A percentile compares a stretch with the other conserved stretches of the same genome.
These are phyloP conservation scores for Enteromius radiatus DNA, from an alignment of 2,797 vertebrate species.

Conservation along the genomic window DNA sequence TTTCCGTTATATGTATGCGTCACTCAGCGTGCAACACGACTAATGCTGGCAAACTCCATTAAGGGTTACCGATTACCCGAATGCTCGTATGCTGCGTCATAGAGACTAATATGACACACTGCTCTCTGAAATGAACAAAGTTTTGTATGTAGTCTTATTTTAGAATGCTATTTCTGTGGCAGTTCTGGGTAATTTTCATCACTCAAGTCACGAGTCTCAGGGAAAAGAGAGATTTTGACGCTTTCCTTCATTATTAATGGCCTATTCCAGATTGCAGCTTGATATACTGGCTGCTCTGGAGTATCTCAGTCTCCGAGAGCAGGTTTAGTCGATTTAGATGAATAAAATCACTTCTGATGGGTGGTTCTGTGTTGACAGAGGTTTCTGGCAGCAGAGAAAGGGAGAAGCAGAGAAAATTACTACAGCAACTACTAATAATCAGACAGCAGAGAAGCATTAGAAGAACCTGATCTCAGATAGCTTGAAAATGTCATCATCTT, in stretches of 20 bases:
- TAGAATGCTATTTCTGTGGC: constrained; percentile 4
- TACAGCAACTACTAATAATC: not conserved
- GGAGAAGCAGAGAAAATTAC: not conserved
- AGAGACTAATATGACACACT: not conserved
- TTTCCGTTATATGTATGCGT: constrained; percentile 31
- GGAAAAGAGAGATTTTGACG: not conserved
- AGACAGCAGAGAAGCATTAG: not conserved
- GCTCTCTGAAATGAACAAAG: not conserved
- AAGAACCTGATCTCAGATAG: not conserved
- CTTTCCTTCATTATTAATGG: not conserved
- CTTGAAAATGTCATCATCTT: not conserved
- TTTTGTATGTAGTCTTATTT: not conserved
- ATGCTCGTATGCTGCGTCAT: not conserved
- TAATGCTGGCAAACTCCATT: constrained; percentile 13
- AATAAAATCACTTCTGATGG: not conserved
- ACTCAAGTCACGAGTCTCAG: constrained; percentile 6
- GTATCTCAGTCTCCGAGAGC: not conserved
- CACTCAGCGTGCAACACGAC: constrained; percentile 17
- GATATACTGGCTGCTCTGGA: not conserved
- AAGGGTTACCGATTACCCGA: not conserved
- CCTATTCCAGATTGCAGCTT: not conserved
- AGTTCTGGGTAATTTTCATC: not conserved
- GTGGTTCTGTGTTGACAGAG: not conserved
- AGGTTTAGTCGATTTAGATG: not conserved
- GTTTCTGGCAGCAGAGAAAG: constrained; percentile 1